Conservation (phyloP, 2,797 vertebrate genomes). For the Liparis tanakae region DNA sequence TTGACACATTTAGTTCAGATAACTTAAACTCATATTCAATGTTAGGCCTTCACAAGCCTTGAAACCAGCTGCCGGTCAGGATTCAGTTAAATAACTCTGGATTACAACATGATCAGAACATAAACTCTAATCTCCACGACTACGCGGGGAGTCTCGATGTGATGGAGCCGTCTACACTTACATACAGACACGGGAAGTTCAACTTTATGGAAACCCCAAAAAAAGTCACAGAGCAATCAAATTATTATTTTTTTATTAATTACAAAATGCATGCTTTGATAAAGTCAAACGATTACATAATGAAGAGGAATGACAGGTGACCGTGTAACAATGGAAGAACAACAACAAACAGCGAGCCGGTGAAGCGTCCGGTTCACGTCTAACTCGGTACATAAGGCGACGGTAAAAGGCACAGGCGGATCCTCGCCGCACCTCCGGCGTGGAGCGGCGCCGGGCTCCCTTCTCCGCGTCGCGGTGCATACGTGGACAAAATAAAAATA, state of each 20-base stretch:
- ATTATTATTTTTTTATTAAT: slow-evolving; percentile 76
- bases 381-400: slow-evolving; percentile 63
- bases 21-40: neutral
- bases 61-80: neutral
- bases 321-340: slow-evolving; percentile 37
- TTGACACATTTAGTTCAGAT: neutral
- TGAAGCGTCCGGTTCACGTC: slow-evolving; percentile 31
- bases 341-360: slow-evolving; percentile 7
- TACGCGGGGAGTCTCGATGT: neutral
- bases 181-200: neutral
- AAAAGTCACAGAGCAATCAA: slow-evolving; percentile 14
- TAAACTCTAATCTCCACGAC: neutral
- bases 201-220: neutral
- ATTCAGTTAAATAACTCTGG: neutral
- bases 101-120: neutral
- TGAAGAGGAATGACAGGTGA: slow-evolving; percentile 63
- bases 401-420: slow-evolving; percentile 75
- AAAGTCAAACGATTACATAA: slow-evolving; percentile 68
- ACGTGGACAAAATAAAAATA: slow-evolving; percentile 27
- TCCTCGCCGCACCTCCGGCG: no score
- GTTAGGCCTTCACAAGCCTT: neutral
- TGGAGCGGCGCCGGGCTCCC: slow-evolving; percentile 16
- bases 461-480: slow-evolving; percentile 47
- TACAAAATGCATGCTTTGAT: slow-evolving; percentile 73
- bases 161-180: neutral